Evolutionary conservation across 2,888 invertebrate genomes (phyloP).

Genomic region (Serripes groenlandicus): DNA sequence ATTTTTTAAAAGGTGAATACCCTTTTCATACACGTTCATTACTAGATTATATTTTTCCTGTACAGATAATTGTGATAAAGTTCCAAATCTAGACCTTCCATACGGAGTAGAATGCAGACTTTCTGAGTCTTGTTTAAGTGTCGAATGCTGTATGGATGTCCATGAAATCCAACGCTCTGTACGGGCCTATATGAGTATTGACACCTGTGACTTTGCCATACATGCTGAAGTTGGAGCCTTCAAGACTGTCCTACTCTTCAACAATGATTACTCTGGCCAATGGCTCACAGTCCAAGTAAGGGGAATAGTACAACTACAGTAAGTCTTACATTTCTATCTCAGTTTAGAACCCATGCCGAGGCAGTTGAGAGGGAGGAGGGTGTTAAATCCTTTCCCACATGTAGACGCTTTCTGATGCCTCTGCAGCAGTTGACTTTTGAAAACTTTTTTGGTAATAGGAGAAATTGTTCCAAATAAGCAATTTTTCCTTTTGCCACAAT

Average conservation of each 20-base stretch:
- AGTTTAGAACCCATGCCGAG: too few species aligned
- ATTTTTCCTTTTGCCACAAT: too few species aligned
- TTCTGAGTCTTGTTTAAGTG: slow-evolving; percentile 1
- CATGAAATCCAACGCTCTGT: slow-evolving; percentile 46
- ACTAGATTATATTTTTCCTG: too few species aligned
- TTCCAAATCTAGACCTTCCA: not conserved
- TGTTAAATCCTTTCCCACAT: too few species aligned
- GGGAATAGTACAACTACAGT: slow-evolving; percentile 26
- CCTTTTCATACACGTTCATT: too few species aligned
- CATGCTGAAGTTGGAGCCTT: slow-evolving; percentile 59
- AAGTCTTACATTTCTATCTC: too few species aligned
- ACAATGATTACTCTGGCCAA: slow-evolving; percentile 16
- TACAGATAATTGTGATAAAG: slow-evolving; percentile 6
- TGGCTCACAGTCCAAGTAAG: slow-evolving; percentile 8
- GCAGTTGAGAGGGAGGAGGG: too few species aligned
- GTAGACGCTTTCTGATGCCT: too few species aligned
- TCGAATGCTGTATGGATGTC: slow-evolving; percentile 66
- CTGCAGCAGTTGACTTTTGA: too few species aligned
- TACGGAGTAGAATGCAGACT: slow-evolving; percentile 7
- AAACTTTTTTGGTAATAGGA: too few species aligned
- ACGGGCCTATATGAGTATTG: slow-evolving; percentile 50
- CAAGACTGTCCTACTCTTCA: slow-evolving; percentile 7
- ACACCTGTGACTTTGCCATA: slow-evolving; percentile 60
- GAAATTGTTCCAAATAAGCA: too few species aligned
- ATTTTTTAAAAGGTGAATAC: too few species aligned